Base-by-base conservation (phyloP, 2,113 vertebrate species). In the Amblyopsis rosae region DNA sequence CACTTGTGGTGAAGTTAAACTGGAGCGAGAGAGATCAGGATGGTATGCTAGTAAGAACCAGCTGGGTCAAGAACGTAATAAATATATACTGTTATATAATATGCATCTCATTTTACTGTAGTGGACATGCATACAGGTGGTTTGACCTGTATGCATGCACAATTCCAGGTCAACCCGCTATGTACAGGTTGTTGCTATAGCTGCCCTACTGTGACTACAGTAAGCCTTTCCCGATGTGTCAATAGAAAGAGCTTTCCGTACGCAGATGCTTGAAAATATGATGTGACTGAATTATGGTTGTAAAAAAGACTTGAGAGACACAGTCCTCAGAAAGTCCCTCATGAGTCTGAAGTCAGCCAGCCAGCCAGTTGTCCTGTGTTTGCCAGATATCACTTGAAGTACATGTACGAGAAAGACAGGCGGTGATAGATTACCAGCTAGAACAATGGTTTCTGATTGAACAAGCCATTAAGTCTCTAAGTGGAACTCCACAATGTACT, bases 401-500 rank as follows among this genome's bases (percentile, higher is more conserved):
- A 3, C 26, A 26, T 26, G 26, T 26, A 26, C 26, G 26, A 60
- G 74, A 85, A 79, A 82, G 68, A 83, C 32, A 13, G 76, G 75
- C 12, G 35, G 71, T 6, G 61, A 54, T 75, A 78, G 72, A 74
- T 83, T 87, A 82, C 65, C 82, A 87, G 82, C 72, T 59, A 79
- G 82, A 92, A 90, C 86, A 88, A 89, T 86, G 82, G 70, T 83
- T 79, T 78, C 64, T 80, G 75, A 83, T 90, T 89, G 90, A 90
- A 90, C 90, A 92, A 91, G 73, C 76, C 79, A 75, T 92, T 86
- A 88, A 83, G 88, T 91, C 89, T 90, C 80, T 58, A 86, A 90
- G 74, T 82, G 75, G 69, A 84, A 87, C 75, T 73, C 79, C 80
- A 69, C 85, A 88, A 84, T 80, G 82, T 70, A 81, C 63, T 26